Conservation (phyloP, 2,888 invertebrate species). For the Lochmaea capreae region DNA sequence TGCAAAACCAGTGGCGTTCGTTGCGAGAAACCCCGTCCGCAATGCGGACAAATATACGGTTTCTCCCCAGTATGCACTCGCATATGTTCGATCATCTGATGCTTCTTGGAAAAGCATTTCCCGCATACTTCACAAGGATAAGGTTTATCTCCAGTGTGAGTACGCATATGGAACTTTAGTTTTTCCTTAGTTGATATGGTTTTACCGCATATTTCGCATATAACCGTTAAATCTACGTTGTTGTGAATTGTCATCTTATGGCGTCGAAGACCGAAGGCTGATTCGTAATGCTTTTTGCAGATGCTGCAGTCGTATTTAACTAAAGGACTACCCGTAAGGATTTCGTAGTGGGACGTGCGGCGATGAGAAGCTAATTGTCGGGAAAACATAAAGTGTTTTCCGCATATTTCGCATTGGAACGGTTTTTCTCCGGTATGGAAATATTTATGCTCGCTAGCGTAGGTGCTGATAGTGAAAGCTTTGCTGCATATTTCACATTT, state of each 20-base stretch:
- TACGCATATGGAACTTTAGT: slow-evolving; percentile 53
- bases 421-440: slow-evolving; percentile 62
- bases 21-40: slow-evolving; percentile 56
- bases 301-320: slow-evolving; percentile 64
- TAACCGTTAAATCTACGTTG: slow-evolving; percentile 65
- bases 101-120: slow-evolving; percentile 49
- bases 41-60: slow-evolving; percentile 52
- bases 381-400: slow-evolving; percentile 66
- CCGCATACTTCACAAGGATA: slow-evolving; percentile 51
- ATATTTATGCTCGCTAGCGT: slow-evolving; percentile 54
- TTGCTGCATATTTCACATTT: slow-evolving; percentile 60
- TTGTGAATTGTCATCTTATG: slow-evolving; percentile 61
- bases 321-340: slow-evolving; percentile 55
- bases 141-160: slow-evolving; percentile 56
- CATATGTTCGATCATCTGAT: slow-evolving; percentile 51
- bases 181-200: slow-evolving; percentile 50
- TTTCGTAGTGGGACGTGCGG: slow-evolving; percentile 65
- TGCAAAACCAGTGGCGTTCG: slow-evolving; percentile 53
- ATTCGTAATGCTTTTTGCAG: slow-evolving; percentile 64
- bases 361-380: slow-evolving; percentile 68
- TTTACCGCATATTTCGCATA: slow-evolving; percentile 53
- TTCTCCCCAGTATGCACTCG: slow-evolving; percentile 55
- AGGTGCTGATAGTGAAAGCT: slow-evolving; percentile 55
- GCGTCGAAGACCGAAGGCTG: slow-evolving; percentile 57
- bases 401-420: slow-evolving; percentile 68